Evolutionary conservation across 2,888 invertebrate species (phyloP), one percentile per base, ranked within the genome.

Genomic region (Lithophane ornitopus): DNA sequence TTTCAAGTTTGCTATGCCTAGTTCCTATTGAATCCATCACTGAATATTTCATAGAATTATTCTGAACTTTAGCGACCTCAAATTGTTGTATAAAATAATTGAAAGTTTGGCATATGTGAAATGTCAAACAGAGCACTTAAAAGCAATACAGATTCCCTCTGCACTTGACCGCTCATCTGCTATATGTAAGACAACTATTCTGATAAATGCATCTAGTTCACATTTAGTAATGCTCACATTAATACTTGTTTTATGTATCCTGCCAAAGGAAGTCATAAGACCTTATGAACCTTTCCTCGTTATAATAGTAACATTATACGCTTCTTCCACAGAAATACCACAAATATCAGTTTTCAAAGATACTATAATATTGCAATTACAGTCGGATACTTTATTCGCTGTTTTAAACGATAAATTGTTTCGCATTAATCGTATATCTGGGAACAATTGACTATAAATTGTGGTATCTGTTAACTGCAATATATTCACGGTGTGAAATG

Each of bases 361-460:
- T 8, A 34, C 26, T 63, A 76, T 66, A 65, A 41, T 76, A 71
- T 74, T 46, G 65, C 65, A 68, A 67, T 67, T 63, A 46, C 49
- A 46, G 28, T 62, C 34, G 67, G 67, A 62, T 70, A 76, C 46
- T 81, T 79, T 73, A 84, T 78, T 76, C 46, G 61, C 34, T 68
- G 74, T 65, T 80, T 77, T 65, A 58, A 67, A 77, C 81, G 56
- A 83, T 86, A 85, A 87, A 88, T 87, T 75, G 83, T 76, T 74
- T 71, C 46, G 59, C 80, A 88, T 88, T 81, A 76, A 76, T 88
- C 76, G 81, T 85, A 75, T 80, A 84, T 83, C 77, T 80, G 46
- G 66, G 78, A 88, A 91, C 91, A 91, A 91, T 91, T 88, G 91
- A 41, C 88, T 46, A 91, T 91, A 90, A 91, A 91, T 91, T 85